Evolutionary conservation across 2,113 vertebrate species (phyloP), one percentile per base, ranked within the genome.

Genomic region (Camelus bactrianus): DNA sequence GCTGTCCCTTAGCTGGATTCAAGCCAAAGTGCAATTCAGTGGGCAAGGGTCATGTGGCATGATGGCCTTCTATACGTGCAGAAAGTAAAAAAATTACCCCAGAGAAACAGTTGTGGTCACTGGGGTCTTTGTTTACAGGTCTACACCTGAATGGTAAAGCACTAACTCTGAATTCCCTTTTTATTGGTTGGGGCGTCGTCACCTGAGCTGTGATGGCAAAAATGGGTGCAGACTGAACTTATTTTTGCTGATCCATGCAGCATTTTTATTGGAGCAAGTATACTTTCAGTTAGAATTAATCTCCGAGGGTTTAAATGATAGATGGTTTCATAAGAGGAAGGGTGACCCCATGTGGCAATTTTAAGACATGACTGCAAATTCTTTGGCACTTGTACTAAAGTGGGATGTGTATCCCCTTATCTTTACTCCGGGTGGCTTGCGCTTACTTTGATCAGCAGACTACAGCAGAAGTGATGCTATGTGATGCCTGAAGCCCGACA

Each of bases 331-430:
- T 79, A 92, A 76, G 94, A 65, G 79, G n/a, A 92, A 96, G 83
- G 30, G 83, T 48, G 95, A 82, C 97, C 89, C 75, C 97, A 5
- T 80, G 94, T 97, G 97, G 97, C 58, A 19, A 7, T 76, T 93
- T 50, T 14, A 89, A 86, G 83, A 38, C 64, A 94, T 42, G 79
- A 75, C 89, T 54, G 11, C 64, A 79, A 82, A 64, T 83, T 82
- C 58, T 70, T 46, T 3, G 32, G 50, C 50, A 8, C 12, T 12
- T 20, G 12, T 16, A 56, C 87, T 19, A 14, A 80, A 20, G 13
- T 54, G 35, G 22, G 1, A 5, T 46, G 11, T 15, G 0, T 12
- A 30, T 1, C 8, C 38, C 3, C 50, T 83, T 35, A 22, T 75
- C 60, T 93, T 70, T 42, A 38, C 60, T 81, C 46, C 38, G 38